These are phyloP conservation scores for Ornithoptera alexandrae DNA, from an alignment of 2,888 invertebrate species.

Conservation along the genomic window DNA sequence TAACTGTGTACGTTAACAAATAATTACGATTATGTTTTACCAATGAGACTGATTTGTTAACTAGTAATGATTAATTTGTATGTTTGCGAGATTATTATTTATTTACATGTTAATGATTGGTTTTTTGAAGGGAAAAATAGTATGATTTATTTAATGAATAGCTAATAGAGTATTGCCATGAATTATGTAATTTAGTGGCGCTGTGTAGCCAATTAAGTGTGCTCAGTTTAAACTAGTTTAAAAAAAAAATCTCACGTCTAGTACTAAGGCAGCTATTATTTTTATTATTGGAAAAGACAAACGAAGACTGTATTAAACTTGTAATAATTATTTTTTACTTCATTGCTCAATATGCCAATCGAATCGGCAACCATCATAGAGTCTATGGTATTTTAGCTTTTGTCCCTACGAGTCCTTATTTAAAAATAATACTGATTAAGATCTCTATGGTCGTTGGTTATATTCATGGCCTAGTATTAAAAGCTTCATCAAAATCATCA, in stretches of 20 bases:
- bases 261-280: constrained; percentile 35
- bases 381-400: constrained; percentile 32
- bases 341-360: constrained; percentile 39
- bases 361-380: constrained; percentile 50
- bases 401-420: constrained; percentile 47
- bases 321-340: constrained; percentile 28
- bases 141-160: constrained; percentile 18
- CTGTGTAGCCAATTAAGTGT: constrained; percentile 7
- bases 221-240: constrained; percentile 30
- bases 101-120: constrained; percentile 40
- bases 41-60: constrained; percentile 79
- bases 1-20: constrained; percentile 50
- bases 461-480: constrained; percentile 30
- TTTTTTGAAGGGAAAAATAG: constrained; percentile 25
- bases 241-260: constrained; percentile 37
- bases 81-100: constrained; percentile 64
- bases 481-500: constrained; percentile 26
- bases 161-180: constrained; percentile 23
- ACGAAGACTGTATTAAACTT: constrained; percentile 61
- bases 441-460: constrained; percentile 52
- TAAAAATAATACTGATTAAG: constrained; percentile 37
- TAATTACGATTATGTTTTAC: constrained; percentile 58
- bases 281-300: constrained; percentile 55
- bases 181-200: constrained; percentile 33
- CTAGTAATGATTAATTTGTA: constrained; percentile 52